These are phyloP conservation scores for Drosophila saltans DNA, from an alignment of 1,140 invertebrate genomes.

Conservation along the genomic window DNA sequence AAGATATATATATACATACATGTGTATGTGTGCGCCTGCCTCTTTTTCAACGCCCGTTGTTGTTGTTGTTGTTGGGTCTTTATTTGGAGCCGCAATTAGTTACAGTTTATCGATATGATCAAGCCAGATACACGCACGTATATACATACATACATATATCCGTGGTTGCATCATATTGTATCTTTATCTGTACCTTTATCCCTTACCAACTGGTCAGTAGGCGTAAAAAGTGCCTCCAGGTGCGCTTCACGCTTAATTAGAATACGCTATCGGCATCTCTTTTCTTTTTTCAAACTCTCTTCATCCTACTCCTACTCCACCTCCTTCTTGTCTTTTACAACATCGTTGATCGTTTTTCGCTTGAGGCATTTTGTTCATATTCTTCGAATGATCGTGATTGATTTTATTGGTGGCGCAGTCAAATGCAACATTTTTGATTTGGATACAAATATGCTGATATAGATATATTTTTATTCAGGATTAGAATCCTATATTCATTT, in stretches of 20 bases:
- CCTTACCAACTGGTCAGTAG: conserved; percentile 40
- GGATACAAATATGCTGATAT: neutral
- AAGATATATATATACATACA: neutral
- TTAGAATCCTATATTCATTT: conserved; percentile 19
- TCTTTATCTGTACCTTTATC: conserved; percentile 20
- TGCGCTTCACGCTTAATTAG: conserved; percentile 82
- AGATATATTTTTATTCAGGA: no score
- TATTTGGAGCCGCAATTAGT: conserved; percentile 82
- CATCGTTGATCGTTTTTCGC: no score
- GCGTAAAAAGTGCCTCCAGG: conserved; percentile 75
- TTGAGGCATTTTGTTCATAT: neutral
- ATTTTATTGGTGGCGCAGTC: conserved; percentile 46
- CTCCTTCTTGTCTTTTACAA: neutral
- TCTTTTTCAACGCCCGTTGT: conserved; percentile 26
- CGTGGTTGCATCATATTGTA: conserved; percentile 28
- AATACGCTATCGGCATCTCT: conserved; percentile 59
- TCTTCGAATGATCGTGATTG: conserved; percentile 55
- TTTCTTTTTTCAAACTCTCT: conserved; percentile 12
- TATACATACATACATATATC: conserved; percentile 1
- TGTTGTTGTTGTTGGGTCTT: conserved; percentile 61
- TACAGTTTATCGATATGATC: conserved; percentile 79
- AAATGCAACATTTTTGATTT: conserved; percentile 41
- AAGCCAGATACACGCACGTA: conserved; percentile 35
- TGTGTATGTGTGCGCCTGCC: conserved; percentile 26
- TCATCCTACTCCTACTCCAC: neutral